Base-by-base conservation (phyloP, 1,140 invertebrate genomes). In the Papilio helenus region DNA sequence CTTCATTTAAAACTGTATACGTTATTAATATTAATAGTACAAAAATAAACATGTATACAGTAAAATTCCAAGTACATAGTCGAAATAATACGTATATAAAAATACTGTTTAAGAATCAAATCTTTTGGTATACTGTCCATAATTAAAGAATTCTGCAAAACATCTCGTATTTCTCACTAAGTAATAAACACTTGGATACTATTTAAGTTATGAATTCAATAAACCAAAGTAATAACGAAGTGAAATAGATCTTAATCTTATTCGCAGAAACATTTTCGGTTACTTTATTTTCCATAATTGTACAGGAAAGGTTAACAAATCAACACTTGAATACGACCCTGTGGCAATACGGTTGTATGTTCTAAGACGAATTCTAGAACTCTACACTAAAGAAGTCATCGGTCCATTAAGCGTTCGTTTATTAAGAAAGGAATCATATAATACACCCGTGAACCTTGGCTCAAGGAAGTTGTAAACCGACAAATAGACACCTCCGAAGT, bases 281-380 rank as follows among this genome's bases (percentile, higher is more conserved):
- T 61, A 26, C 23, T 61, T 26, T 61, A 61, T 26, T 61, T 61
- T 61, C 18, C 58, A 61, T 61, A 61, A 61, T 61, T 61, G 58
- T 12, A 61, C 58, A 61, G 58, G 58, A 61, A 61, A 26, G 58
- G 58, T 61, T 61, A 61, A 61, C 58, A 61, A 26, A 61, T 61
- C 58, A 26, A 61, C 23, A 61, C 58, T 23, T 26, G 58, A 61
- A 26, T 23, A n/a, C n/a, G n/a, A n/a, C 58, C 58, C 23, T 26
- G 58, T 26, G 26, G 58, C 9, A 9, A n/a, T n/a, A n/a, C n/a
- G n/a, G n/a, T n/a, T n/a, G n/a, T n/a, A n/a, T n/a, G n/a, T n/a
- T n/a, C n/a, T n/a, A n/a, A n/a, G n/a, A n/a, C n/a, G n/a, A n/a
- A n/a, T n/a, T n/a, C n/a, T n/a, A n/a, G n/a, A n/a, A n/a, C n/a